Conservation (phyloP, 2,113 vertebrate genomes). For the Alligator mississippiensis region DNA sequence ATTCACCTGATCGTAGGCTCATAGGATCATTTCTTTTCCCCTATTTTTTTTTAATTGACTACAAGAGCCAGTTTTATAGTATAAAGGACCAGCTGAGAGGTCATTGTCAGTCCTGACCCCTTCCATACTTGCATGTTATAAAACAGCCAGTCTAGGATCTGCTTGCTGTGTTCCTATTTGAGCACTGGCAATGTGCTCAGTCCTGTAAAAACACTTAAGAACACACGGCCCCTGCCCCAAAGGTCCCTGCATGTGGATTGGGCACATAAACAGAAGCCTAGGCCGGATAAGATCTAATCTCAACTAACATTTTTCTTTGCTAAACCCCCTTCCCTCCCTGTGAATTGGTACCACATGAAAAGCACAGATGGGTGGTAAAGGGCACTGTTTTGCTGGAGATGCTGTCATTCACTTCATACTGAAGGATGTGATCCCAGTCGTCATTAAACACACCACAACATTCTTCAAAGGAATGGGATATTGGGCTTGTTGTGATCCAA, state of each 20-base stretch:
- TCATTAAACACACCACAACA: not conserved
- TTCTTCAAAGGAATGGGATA: not conserved
- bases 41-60: too few species aligned
- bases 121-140: not conserved
- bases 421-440: not conserved
- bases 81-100: not conserved
- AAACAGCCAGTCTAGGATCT: not conserved
- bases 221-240: not conserved
- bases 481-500: not conserved
- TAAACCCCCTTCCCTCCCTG: not conserved
- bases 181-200: not conserved
- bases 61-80: not conserved
- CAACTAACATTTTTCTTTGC: constrained; percentile 7
- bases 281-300: constrained; percentile 2
- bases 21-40: too few species aligned
- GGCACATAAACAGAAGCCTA: not conserved
- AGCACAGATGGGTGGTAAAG: not conserved
- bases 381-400: constrained; percentile 29
- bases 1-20: too few species aligned
- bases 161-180: not conserved
- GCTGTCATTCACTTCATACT: not conserved
- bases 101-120: not conserved
- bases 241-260: not conserved
- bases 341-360: constrained; percentile 10
- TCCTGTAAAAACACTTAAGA: constrained; percentile 13